Percentiles rank a stretch among this genome's conserved stretches.
These are phyloP conservation scores for Drosophila nr. perissopoda DNA, from an alignment of 2,888 invertebrate genomes.

Conservation along the genomic window DNA sequence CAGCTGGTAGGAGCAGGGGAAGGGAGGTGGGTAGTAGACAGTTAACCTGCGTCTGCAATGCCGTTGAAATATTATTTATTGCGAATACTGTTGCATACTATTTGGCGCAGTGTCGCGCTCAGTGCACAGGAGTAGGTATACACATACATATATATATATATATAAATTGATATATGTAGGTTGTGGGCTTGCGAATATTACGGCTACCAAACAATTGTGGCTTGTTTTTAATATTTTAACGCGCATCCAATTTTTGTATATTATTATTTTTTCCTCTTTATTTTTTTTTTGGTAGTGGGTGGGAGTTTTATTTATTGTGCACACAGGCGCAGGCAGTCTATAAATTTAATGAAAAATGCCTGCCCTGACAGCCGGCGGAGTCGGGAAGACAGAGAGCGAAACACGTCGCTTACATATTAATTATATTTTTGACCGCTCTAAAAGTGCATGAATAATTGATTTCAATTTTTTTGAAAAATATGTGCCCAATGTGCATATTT, in stretches of 20 bases:
- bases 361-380: slow-evolving; percentile 42
- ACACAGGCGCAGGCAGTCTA: slow-evolving; percentile 46
- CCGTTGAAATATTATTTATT: slow-evolving; percentile 77
- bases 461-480: slow-evolving; percentile 50
- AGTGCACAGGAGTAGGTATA: slow-evolving; percentile 7
- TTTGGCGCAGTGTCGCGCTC: slow-evolving; percentile 58
- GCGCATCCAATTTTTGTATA: slow-evolving; percentile 22
- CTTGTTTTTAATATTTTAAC: slow-evolving; percentile 59
- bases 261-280: neutral
- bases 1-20: neutral
- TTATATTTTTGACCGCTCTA: slow-evolving; percentile 70
- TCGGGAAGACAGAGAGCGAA: slow-evolving; percentile 1
- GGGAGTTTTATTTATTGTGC: slow-evolving; percentile 54
- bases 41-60: slow-evolving; percentile 65
- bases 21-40: slow-evolving; percentile 3
- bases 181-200: slow-evolving; percentile 4
- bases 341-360: slow-evolving; percentile 67
- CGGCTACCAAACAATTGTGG: slow-evolving; percentile 36
- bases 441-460: slow-evolving; percentile 68
- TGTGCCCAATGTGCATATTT: slow-evolving; percentile 39
- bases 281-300: neutral
- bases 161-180: neutral
- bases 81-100: slow-evolving; percentile 70
- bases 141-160: neutral
- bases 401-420: slow-evolving; percentile 59